phyloP scores from a whole-genome alignment of 2,113 vertebrate genomes.

The Gnathochromis pfefferi region DNA sequence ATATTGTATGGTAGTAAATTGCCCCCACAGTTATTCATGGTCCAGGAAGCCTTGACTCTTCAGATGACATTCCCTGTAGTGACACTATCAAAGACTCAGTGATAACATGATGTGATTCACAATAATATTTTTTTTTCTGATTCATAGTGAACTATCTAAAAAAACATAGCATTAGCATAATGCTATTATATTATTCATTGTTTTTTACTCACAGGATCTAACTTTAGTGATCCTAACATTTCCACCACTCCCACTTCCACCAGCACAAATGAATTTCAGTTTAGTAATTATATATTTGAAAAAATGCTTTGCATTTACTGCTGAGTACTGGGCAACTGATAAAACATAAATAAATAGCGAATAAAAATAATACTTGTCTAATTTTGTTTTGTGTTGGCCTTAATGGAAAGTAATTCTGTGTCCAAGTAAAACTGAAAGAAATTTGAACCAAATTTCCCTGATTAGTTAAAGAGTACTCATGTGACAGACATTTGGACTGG shows the following conservation, averaged over 20 bases:
- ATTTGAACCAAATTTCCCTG: not conserved
- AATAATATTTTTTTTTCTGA: not conserved
- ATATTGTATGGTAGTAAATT: not conserved
- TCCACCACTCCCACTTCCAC: not conserved
- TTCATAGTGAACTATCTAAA: not conserved
- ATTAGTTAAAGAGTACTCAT: not conserved
- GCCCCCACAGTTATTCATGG: rapidly evolving
- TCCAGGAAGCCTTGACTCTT: not conserved
- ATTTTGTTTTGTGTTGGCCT: not conserved
- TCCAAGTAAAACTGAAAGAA: not conserved
- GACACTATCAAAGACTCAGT: not conserved
- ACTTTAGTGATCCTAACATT: not conserved
- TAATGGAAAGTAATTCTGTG: not conserved
- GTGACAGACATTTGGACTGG: conserved; percentile 37
- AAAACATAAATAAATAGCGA: not conserved
- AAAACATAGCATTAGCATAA: not conserved
- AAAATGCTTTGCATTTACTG: not conserved
- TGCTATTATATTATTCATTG: not conserved
- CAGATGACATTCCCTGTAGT: not conserved
- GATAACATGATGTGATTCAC: not conserved
- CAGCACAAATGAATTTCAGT: not conserved
- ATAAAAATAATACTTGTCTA: not conserved
- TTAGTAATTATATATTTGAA: not conserved
- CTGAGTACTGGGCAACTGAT: rapidly evolving
- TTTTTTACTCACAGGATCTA: not conserved